phyloP scores from a whole-genome alignment of 2,888 invertebrate genomes.

The Meteorus colon region DNA sequence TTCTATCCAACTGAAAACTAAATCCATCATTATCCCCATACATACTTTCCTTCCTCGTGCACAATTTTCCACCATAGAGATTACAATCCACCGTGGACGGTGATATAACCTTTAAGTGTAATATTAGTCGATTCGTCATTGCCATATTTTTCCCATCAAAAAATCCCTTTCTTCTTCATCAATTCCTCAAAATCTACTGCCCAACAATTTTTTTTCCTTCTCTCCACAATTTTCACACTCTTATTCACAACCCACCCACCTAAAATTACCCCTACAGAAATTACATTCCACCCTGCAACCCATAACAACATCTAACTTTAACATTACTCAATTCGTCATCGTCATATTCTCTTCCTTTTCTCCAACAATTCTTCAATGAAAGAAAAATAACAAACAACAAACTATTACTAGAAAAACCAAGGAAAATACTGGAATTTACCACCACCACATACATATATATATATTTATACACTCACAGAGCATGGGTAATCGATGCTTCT shows the following conservation, averaged over 20 bases:
- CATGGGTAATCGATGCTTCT: constrained; percentile 28
- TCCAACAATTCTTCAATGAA: neutral
- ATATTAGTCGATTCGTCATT: constrained; percentile 14
- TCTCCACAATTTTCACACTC: neutral
- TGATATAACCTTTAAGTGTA: neutral
- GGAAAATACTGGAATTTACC: too few relatives aligned
- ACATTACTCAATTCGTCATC: too few relatives aligned
- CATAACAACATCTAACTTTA: neutral
- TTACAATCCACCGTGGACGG: neutral
- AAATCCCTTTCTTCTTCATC: too few relatives aligned
- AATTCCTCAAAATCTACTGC: too few relatives aligned
- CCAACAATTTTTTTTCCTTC: too few relatives aligned
- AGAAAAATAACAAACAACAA: too few relatives aligned
- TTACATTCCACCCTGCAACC: neutral
- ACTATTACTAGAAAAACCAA: too few relatives aligned
- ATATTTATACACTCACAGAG: neutral
- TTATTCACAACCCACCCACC: neutral
- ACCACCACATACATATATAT: neutral
- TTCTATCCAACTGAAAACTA: neutral
- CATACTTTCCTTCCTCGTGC: neutral
- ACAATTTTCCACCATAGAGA: neutral
- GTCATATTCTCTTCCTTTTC: too few relatives aligned
- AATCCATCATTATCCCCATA: neutral
- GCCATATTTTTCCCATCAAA: neutral
- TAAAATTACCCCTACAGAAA: neutral